These are phyloP conservation scores for Macrotrachela quadricornifera DNA, from an alignment of 1,140 invertebrate species.

Conservation along the genomic window DNA sequence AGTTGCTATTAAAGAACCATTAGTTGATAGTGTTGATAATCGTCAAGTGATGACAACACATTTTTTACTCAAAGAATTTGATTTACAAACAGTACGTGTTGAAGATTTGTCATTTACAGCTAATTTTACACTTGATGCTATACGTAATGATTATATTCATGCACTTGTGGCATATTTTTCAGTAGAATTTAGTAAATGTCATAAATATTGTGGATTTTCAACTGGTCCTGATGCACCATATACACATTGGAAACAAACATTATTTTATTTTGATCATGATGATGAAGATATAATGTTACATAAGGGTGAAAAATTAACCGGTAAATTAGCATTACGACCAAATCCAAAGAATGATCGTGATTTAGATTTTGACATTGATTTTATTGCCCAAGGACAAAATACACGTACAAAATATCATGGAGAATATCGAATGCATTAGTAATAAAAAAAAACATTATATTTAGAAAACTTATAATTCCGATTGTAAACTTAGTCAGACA, in stretches of 20 bases:
- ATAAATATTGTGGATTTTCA: slow-evolving; percentile 93
- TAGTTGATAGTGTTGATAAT: slow-evolving; percentile 93
- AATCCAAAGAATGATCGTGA: slow-evolving; percentile 42
- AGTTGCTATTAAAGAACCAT: slow-evolving; percentile 85
- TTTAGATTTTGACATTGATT: slow-evolving; percentile 74
- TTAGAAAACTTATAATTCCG: neutral
- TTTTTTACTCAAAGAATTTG: slow-evolving; percentile 47
- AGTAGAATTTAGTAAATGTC: slow-evolving; percentile 96
- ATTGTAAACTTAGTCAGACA: too few species aligned
- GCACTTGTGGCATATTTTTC: slow-evolving; percentile 94
- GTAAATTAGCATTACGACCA: slow-evolving; percentile 5
- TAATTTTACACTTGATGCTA: slow-evolving; percentile 60
- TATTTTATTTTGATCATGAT: slow-evolving; percentile 82
- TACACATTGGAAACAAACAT: slow-evolving; percentile 98
- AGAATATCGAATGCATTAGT: too few species aligned
- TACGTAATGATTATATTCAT: slow-evolving; percentile 89
- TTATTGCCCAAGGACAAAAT: slow-evolving; percentile 73
- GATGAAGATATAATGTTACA: neutral
- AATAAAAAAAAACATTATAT: neutral
- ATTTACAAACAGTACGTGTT: slow-evolving; percentile 86
- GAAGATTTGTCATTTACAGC: slow-evolving; percentile 74
- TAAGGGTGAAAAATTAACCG: slow-evolving; percentile 1
- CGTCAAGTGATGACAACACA: slow-evolving; percentile 66
- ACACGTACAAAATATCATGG: too few species aligned
- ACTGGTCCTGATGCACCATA: slow-evolving; percentile 84